Conservation (phyloP, 1,140 invertebrate genomes). For the Pogonognathellus flavescens region DNA sequence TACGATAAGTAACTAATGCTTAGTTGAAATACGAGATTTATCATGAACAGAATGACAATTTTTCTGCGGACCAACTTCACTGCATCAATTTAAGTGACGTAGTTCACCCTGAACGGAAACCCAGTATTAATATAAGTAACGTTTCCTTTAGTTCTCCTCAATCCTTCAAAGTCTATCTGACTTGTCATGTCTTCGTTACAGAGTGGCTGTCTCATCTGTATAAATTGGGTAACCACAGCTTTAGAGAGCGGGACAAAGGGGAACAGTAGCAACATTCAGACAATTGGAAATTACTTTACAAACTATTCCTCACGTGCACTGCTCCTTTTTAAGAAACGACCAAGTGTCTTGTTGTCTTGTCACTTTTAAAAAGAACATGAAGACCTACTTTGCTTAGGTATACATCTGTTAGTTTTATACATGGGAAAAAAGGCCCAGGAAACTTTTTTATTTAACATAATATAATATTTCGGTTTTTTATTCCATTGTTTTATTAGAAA, state of each 20-base stretch:
- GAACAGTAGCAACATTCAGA: constrained; percentile 1
- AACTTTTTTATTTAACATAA: too few relatives aligned
- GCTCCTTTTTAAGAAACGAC: background rate
- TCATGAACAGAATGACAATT: background rate
- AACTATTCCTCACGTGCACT: constrained; percentile 7
- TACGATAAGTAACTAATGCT: background rate
- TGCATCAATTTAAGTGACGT: background rate
- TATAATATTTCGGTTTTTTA: too few relatives aligned
- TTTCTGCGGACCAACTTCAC: background rate
- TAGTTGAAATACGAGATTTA: background rate
- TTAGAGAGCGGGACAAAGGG: background rate
- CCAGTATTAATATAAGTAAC: background rate
- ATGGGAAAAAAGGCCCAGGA: background rate
- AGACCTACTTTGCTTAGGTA: background rate
- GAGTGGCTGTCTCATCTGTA: background rate
- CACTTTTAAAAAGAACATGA: background rate
- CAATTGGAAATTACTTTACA: background rate
- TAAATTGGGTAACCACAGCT: background rate
- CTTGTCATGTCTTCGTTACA: constrained; percentile 41
- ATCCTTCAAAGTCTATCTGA: constrained; percentile 42
- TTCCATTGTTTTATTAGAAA: too few relatives aligned
- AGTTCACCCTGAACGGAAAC: constrained; percentile 20
- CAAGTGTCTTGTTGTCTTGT: constrained; percentile 7
- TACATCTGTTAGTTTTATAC: background rate
- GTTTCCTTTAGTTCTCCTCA: constrained; percentile 9